phyloP scores from a whole-genome alignment of 2,888 invertebrate genomes.

The Eulithis testata region DNA sequence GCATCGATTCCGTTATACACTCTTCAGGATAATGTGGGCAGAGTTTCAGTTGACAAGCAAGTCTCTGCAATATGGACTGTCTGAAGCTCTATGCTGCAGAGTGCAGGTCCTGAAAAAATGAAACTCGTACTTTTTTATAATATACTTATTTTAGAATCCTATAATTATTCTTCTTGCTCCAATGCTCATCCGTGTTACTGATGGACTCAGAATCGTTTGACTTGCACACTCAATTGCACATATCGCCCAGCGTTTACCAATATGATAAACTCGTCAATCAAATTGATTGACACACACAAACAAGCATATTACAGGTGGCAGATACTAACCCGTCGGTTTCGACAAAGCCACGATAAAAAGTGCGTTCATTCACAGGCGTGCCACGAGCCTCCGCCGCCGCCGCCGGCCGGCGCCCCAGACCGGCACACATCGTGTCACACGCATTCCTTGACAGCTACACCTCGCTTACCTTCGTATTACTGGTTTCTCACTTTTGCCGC shows the following conservation, averaged over 20 bases:
- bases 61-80: too few relatives aligned
- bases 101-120: too few relatives aligned
- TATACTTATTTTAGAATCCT: too few relatives aligned
- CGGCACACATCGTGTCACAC: slow-evolving; percentile 56
- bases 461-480: slow-evolving; percentile 58
- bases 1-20: too few relatives aligned
- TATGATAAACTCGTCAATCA: slow-evolving; percentile 49
- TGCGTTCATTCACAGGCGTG: slow-evolving; percentile 62
- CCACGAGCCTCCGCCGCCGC: slow-evolving; percentile 39
- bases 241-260: slow-evolving; percentile 19
- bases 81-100: too few relatives aligned
- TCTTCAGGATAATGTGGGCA: too few relatives aligned
- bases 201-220: slow-evolving; percentile 7
- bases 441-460: slow-evolving; percentile 72
- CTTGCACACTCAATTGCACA: slow-evolving; percentile 17
- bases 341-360: slow-evolving; percentile 76
- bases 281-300: slow-evolving; percentile 62
- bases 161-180: background rate
- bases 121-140: background rate
- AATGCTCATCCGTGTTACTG: slow-evolving; percentile 5
- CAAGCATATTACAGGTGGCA: slow-evolving; percentile 76
- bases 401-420: slow-evolving; percentile 37
- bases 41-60: too few relatives aligned
- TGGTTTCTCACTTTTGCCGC: slow-evolving; percentile 46
- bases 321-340: slow-evolving; percentile 67